phyloP scores from a whole-genome alignment of 2,888 invertebrate genomes.

The Pimpla rufipes region DNA sequence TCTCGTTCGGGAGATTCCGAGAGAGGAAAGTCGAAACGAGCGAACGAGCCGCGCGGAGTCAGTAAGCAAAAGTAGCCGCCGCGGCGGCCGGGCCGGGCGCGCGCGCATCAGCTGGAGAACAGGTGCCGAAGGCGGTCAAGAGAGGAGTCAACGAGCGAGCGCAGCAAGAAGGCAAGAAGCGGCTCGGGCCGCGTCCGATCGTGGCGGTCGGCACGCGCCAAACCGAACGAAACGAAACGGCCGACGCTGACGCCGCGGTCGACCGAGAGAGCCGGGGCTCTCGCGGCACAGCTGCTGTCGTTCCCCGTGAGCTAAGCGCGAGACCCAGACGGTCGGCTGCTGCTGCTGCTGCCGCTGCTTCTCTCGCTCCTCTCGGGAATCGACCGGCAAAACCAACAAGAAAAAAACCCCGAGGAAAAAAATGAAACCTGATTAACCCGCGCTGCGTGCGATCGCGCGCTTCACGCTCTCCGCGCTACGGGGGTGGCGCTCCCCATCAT shows the following conservation, averaged over 20 bases:
- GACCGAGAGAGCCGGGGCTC: conserved; percentile 61
- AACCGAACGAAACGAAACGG: conserved; percentile 80
- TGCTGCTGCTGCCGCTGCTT: conserved; percentile 34
- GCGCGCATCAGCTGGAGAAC: conserved; percentile 83
- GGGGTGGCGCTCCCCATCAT: conserved; percentile 46
- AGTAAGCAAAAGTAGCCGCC: conserved; percentile 32
- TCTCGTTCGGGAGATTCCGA: conserved; percentile 9
- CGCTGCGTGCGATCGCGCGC: conserved; percentile 45
- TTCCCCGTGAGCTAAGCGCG: conserved; percentile 56
- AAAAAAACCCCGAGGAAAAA: conserved; percentile 52
- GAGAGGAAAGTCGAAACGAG: conserved; percentile 1
- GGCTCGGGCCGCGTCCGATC: conserved; percentile 66
- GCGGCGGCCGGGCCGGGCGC: conserved; percentile 11
- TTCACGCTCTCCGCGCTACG: neutral
- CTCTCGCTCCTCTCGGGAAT: conserved; percentile 43
- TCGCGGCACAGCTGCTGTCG: conserved; percentile 68
- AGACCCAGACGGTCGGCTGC: conserved; percentile 61
- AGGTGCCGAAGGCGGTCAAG: conserved; percentile 81
- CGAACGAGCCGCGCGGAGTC: neutral
- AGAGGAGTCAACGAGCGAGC: conserved; percentile 59
- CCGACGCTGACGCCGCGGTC: conserved; percentile 79
- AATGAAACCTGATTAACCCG: conserved; percentile 62
- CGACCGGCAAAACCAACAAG: conserved; percentile 36
- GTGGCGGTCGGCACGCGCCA: conserved; percentile 81
- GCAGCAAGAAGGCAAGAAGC: conserved; percentile 51